Evolutionary conservation across 2,797 vertebrate genomes (phyloP), one percentile per base, ranked within the genome.

Genomic region (Craterocephalus amniculus): DNA sequence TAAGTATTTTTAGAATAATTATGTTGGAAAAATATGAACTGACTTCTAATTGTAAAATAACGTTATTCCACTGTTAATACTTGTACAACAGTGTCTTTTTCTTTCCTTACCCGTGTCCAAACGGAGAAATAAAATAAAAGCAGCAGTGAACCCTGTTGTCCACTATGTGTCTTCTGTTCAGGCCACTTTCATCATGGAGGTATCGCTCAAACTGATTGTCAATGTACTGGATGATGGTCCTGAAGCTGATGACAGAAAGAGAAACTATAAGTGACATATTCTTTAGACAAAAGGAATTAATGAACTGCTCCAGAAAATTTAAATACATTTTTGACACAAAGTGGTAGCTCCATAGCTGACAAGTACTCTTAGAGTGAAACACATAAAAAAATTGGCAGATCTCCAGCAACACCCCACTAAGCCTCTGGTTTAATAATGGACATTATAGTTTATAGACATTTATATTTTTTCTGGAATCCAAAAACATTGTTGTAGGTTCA

Each of bases 101-200:
- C 29, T 63, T 38, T 24, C n/a, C 36, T 87, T 90, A 99, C 98
- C 98, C 97, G 0, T 99, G 98, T 56, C 98, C 97, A 82, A 99
- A 97, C 0, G 98, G 97, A 18, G 98, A 99, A 83, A 99, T 98
- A 80, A 99, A 99, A 90, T 99, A 99, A 89, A 99, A 99, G 91
- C 98, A 99, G 91, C 98, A 99, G 84, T 99, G 98, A 73, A 99
- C 97, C 3, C 98, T 89, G 90, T 99, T 99, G 82, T 99, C 98
- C 67, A 99, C 89, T 36, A 99, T 99, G 86, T 99, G 98, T 11
- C 97, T 93, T 52, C 97, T 91, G 91, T 99, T 99, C 84, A 99
- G 84, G 14, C 98, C 98, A 29, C 97, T 99, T 92, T 99, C 98
- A 27, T 99, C 98, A 0, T 99, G 98, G 62, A 99, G 95, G 86